Percentiles rank a stretch among this genome's conserved stretches.
These are phyloP conservation scores for Rhorus exstirpatorius DNA, from an alignment of 2,888 invertebrate species.

Conservation along the genomic window DNA sequence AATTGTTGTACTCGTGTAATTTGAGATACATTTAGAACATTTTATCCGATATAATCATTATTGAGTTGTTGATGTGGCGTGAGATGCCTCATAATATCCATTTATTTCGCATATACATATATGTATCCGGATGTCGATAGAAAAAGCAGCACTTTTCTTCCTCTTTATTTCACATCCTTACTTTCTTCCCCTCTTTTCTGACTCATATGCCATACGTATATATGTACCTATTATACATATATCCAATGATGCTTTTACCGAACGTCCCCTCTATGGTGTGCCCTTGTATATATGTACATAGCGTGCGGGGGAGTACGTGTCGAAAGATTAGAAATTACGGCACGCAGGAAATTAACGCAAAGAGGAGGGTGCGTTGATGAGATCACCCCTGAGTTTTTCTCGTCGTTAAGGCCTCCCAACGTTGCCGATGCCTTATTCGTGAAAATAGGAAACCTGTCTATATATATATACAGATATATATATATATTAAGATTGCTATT, in stretches of 20 bases:
- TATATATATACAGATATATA: not conserved
- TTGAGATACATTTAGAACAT: too few relatives aligned
- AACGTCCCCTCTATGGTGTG: conserved; percentile 36
- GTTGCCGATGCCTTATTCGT: conserved; percentile 21
- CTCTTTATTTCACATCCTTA: conserved; percentile 14
- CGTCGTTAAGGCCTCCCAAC: conserved; percentile 47
- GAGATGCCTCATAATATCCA: too few relatives aligned
- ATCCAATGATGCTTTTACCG: conserved; percentile 27
- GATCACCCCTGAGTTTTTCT: conserved; percentile 55
- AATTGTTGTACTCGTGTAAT: too few relatives aligned
- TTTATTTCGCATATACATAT: too few relatives aligned
- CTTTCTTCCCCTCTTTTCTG: conserved; percentile 41
- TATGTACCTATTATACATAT: conserved; percentile 10
- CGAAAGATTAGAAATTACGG: conserved; percentile 70
- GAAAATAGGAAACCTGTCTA: conserved; percentile 30
- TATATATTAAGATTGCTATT: not conserved
- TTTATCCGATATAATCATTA: too few relatives aligned
- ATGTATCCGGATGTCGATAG: too few relatives aligned
- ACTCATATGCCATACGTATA: conserved; percentile 47
- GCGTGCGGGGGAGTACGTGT: conserved; percentile 47
- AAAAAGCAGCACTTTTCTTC: conserved; percentile 1
- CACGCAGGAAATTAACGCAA: conserved; percentile 62
- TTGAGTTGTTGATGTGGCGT: too few relatives aligned
- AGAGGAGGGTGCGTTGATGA: conserved; percentile 51
- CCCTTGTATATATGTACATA: conserved; percentile 6